These are phyloP conservation scores for Subacronicta megacephala DNA, from an alignment of 2,888 invertebrate genomes.

Conservation along the genomic window DNA sequence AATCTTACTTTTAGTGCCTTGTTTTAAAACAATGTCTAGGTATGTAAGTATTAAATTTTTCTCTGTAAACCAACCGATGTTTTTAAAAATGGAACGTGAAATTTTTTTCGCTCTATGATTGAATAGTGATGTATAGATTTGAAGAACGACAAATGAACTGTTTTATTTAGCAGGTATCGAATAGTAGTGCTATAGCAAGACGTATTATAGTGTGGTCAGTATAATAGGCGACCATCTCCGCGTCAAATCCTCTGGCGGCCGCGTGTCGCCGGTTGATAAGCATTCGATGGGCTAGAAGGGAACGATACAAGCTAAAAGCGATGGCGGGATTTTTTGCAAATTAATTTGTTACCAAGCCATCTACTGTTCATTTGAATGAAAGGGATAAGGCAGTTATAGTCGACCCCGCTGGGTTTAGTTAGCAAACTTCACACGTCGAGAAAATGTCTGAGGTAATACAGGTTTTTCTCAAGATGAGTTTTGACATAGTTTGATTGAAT, in stretches of 20 bases:
- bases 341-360: background rate
- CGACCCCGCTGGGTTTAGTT: too few species aligned
- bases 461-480: too few species aligned
- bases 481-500: too few species aligned
- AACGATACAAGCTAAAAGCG: constrained; percentile 51
- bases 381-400: too few species aligned
- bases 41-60: too few species aligned
- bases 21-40: too few species aligned
- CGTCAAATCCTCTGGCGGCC: constrained; percentile 80
- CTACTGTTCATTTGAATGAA: too few species aligned
- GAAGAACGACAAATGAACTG: background rate
- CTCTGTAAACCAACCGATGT: background rate
- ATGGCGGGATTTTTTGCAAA: constrained; percentile 37
- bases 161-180: constrained; percentile 34
- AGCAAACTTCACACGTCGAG: too few species aligned
- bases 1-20: too few species aligned
- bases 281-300: constrained; percentile 69
- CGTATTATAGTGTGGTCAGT: constrained; percentile 61
- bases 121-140: constrained; percentile 1
- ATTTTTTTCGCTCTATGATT: constrained; percentile 1
- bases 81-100: constrained; percentile 26
- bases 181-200: constrained; percentile 31
- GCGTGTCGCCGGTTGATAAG: constrained; percentile 86
- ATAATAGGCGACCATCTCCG: constrained; percentile 77
- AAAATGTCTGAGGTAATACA: too few species aligned